phyloP scores from a whole-genome alignment of 2,888 invertebrate genomes.

The Rhopalosiphum nymphaeae region DNA sequence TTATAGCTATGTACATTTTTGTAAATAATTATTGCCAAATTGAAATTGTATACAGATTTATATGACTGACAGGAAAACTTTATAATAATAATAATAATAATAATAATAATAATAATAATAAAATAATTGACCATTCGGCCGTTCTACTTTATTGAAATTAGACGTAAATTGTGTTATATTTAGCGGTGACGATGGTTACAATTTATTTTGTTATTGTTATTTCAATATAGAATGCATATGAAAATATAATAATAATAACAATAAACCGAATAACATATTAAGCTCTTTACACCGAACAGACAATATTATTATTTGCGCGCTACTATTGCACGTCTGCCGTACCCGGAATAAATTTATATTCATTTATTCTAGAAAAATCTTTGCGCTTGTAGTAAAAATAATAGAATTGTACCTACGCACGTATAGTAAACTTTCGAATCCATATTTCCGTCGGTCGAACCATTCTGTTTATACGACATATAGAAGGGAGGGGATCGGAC shows the following conservation, averaged over 20 bases:
- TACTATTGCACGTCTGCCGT: background rate
- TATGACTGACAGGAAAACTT: too few species aligned
- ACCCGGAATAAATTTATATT: background rate
- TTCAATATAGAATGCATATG: background rate
- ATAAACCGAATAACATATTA: background rate
- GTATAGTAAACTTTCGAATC: slow-evolving; percentile 23
- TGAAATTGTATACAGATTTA: too few species aligned
- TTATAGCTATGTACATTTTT: too few species aligned
- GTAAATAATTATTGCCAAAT: too few species aligned
- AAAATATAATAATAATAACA: background rate
- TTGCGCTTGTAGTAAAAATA: background rate
- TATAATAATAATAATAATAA: too few species aligned
- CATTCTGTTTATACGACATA: background rate
- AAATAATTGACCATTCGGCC: background rate
- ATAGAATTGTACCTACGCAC: background rate
- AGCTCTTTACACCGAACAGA: background rate
- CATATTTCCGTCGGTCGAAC: slow-evolving; percentile 23
- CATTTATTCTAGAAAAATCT: background rate
- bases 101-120: too few species aligned
- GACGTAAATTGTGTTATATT: background rate
- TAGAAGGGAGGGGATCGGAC: background rate
- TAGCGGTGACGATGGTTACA: background rate
- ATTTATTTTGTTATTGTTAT: background rate
- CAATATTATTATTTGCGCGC: background rate
- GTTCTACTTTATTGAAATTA: background rate